Percentiles rank a stretch among this genome's conserved stretches.
These are phyloP conservation scores for Scaptodrosophila latifasciaeformis DNA, from an alignment of 2,888 invertebrate species.

Conservation along the genomic window DNA sequence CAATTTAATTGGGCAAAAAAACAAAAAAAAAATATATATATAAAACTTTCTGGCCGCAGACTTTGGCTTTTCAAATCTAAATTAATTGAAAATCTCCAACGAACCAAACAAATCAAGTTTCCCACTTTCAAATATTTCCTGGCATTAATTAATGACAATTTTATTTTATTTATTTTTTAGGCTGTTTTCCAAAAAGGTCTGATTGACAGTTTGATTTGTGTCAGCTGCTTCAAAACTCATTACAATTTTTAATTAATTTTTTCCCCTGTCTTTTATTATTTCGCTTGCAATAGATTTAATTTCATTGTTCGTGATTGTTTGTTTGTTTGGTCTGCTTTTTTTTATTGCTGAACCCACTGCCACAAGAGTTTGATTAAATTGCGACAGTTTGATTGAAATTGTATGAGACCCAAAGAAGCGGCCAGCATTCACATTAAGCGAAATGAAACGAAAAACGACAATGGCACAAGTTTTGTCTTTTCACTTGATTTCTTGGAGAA, in stretches of 20 bases:
- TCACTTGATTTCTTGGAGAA: too few relatives aligned
- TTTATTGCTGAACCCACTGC: background rate
- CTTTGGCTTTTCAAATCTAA: too few relatives aligned
- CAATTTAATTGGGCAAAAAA: conserved; percentile 57
- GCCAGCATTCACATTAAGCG: too few relatives aligned
- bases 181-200: too few relatives aligned
- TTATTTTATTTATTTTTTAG: conserved; percentile 47
- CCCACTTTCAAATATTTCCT: too few relatives aligned
- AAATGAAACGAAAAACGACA: too few relatives aligned
- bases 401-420: too few relatives aligned
- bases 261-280: conserved; percentile 9
- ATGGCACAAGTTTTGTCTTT: too few relatives aligned
- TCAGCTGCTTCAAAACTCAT: conserved; percentile 37
- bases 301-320: background rate
- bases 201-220: background rate
- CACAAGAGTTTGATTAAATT: conserved; percentile 9
- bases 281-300: background rate
- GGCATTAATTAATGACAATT: conserved; percentile 40
- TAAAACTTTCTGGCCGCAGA: too few relatives aligned
- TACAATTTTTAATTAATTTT: conserved; percentile 68
- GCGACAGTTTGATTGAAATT: conserved; percentile 57
- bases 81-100: conserved; percentile 54
- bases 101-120: conserved; percentile 61
- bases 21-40: too few relatives aligned
- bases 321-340: background rate